Percentiles rank a stretch among this genome's conserved stretches.
These are phyloP conservation scores for Lasioglossum vierecki DNA, from an alignment of 2,888 invertebrate species.

Conservation along the genomic window DNA sequence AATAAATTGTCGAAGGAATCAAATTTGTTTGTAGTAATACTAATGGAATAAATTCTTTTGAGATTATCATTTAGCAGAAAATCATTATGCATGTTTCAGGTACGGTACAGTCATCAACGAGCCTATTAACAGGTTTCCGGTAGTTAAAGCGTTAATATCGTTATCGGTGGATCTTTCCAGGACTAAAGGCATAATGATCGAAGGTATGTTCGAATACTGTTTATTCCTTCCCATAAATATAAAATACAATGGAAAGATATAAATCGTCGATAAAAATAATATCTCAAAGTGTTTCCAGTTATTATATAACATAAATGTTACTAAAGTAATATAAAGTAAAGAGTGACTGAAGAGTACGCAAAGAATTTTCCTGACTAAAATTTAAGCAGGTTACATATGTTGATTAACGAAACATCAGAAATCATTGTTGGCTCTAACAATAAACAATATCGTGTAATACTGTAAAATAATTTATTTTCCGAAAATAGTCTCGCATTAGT, in stretches of 20 bases:
- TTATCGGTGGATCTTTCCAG: neutral
- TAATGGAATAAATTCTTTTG: neutral
- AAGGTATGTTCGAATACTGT: neutral
- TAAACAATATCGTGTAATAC: neutral
- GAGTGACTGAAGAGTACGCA: neutral
- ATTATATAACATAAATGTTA: neutral
- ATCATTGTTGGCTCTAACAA: too few relatives aligned
- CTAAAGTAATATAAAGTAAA: neutral
- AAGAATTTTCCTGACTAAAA: neutral
- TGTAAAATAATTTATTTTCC: neutral
- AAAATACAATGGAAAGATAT: neutral
- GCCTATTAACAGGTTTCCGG: conserved; percentile 4
- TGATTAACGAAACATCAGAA: neutral
- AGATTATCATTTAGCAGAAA: neutral
- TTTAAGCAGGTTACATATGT: neutral
- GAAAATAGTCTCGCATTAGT: neutral
- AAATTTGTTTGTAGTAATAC: neutral
- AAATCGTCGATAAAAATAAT: neutral
- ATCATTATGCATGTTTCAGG: neutral
- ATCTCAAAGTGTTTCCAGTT: neutral
- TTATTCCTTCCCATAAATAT: neutral
- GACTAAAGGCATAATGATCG: neutral
- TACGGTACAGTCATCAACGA: neutral
- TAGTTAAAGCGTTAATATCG: neutral
- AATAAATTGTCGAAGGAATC: neutral